phyloP scores from a whole-genome alignment of 2,113 vertebrate species.

The Neodon shergylaensis region DNA sequence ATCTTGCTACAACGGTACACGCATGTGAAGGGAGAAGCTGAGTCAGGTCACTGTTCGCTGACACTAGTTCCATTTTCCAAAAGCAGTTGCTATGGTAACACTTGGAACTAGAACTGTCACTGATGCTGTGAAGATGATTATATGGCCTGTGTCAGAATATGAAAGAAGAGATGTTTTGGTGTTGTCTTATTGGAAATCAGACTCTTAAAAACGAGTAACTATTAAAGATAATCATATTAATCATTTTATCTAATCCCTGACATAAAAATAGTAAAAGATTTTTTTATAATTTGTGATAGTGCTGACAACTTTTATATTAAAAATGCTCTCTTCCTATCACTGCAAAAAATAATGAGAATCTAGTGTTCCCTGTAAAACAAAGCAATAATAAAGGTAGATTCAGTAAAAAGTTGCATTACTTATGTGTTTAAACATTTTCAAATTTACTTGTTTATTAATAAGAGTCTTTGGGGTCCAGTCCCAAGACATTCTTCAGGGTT shows the following conservation, averaged over 20 bases:
- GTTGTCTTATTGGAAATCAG: constrained; percentile 28
- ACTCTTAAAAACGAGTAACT: constrained; percentile 40
- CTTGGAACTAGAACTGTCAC: constrained; percentile 61
- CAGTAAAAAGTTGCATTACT: not conserved
- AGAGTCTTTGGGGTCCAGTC: too few species aligned
- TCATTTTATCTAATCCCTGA: constrained; percentile 29
- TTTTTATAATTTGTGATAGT: not conserved
- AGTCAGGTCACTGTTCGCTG: constrained; percentile 45
- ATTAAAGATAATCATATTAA: constrained; percentile 37
- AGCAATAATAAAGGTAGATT: not conserved
- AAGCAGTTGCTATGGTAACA: constrained; percentile 74
- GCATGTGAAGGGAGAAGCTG: constrained; percentile 43
- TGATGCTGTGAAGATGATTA: constrained; percentile 60
- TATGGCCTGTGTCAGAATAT: constrained; percentile 62
- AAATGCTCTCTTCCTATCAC: not conserved
- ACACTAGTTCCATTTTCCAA: constrained; percentile 55
- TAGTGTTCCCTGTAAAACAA: not conserved
- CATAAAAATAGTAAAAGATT: not conserved
- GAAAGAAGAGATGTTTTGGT: constrained; percentile 38
- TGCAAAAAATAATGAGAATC: not conserved
- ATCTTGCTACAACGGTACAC: constrained; percentile 1
- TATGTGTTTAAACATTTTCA: not conserved
- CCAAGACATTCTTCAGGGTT: too few species aligned
- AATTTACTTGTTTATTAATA: not conserved
- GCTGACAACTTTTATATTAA: constrained; percentile 8